Evolutionary conservation across 1,140 invertebrate genomes (phyloP).

Genomic region (Luehdorfia chinensis): DNA sequence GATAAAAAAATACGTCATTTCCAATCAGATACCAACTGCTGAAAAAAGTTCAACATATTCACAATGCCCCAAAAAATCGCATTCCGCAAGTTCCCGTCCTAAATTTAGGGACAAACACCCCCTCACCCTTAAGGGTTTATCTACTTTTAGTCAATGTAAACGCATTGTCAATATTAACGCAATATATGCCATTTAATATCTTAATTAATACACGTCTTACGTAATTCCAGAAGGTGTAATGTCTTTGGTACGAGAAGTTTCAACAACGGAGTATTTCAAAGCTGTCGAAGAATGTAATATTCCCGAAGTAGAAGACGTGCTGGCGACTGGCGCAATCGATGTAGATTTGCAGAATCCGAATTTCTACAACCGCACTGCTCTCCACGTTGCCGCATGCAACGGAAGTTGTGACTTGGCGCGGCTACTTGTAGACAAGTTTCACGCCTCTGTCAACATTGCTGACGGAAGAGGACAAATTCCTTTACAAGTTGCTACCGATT

Average conservation of each 20-base stretch:
- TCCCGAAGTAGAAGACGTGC: neutral
- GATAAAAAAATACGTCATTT: too few relatives aligned
- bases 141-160: too few relatives aligned
- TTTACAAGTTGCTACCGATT: neutral
- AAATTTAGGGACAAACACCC: too few relatives aligned
- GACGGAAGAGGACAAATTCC: constrained; percentile 2
- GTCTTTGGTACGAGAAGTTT: neutral
- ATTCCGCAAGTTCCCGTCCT: too few relatives aligned
- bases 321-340: neutral
- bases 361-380: neutral
- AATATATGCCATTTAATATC: too few relatives aligned
- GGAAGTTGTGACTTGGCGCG: neutral
- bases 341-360: neutral
- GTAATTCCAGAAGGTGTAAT: too few relatives aligned
- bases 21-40: too few relatives aligned
- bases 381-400: neutral
- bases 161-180: too few relatives aligned
- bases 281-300: neutral
- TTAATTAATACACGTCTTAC: too few relatives aligned
- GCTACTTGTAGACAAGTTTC: neutral
- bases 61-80: too few relatives aligned
- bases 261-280: neutral
- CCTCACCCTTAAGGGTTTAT: too few relatives aligned
- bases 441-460: neutral
- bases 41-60: too few relatives aligned